These are phyloP conservation scores for honey bee (Apis mellifera) DNA, from an alignment of 1,140 invertebrate species.

Conservation along the genomic window DNA sequence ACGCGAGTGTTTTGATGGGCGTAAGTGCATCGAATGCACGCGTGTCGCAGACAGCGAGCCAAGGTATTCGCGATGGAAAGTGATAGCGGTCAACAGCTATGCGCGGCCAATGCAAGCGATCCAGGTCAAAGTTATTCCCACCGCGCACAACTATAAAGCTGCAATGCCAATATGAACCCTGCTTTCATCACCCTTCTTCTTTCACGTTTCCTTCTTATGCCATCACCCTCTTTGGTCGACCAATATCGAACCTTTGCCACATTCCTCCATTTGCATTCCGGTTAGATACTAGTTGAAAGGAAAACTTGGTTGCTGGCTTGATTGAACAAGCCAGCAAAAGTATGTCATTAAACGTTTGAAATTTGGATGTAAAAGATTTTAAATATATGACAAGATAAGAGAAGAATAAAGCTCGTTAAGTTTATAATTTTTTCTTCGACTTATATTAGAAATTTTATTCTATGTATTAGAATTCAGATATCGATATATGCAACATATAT, in stretches of 20 bases:
- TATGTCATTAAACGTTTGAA: too few species aligned
- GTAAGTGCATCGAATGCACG: slow-evolving; percentile 9
- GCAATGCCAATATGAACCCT: slow-evolving; percentile 24
- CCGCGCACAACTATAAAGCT: slow-evolving; percentile 58
- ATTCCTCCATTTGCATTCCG: slow-evolving; percentile 19
- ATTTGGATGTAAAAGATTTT: neutral
- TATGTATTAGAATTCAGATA: neutral
- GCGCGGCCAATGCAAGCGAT: slow-evolving; percentile 71
- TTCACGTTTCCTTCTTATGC: neutral
- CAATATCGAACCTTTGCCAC: slow-evolving; percentile 61
- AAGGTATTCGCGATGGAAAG: slow-evolving; percentile 48
- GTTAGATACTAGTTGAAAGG: neutral
- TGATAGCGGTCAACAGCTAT: slow-evolving; percentile 70
- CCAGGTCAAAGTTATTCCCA: slow-evolving; percentile 76
- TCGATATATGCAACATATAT: too few species aligned
- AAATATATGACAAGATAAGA: neutral
- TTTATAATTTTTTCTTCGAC: neutral
- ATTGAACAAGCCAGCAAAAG: neutral
- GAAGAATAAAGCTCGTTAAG: neutral
- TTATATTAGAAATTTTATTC: neutral
- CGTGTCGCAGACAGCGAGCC: slow-evolving; percentile 33
- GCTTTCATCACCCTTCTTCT: slow-evolving; percentile 25
- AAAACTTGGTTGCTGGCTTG: neutral
- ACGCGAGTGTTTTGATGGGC: slow-evolving; percentile 22
- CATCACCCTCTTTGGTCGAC: slow-evolving; percentile 29